Conservation (phyloP, 1,140 invertebrate genomes). For the Cephus cinctus region DNA sequence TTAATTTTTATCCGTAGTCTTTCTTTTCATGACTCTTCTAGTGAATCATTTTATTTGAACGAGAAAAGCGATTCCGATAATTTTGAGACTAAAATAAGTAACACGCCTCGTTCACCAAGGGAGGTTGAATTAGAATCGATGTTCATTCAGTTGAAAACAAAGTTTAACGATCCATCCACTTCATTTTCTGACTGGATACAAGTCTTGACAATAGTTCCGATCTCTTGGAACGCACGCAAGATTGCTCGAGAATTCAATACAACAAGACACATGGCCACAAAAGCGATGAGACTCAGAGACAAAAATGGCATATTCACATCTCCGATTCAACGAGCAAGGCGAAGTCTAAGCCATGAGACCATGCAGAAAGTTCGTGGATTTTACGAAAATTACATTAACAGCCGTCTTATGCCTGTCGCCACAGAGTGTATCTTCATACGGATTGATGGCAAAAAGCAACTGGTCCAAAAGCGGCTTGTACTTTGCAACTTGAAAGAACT, state of each 20-base stretch:
- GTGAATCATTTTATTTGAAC: background rate
- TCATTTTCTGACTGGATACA: conserved; percentile 4
- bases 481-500: conserved; percentile 13
- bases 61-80: background rate
- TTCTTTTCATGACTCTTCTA: background rate
- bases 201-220: conserved; percentile 4
- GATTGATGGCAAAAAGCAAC: conserved; percentile 8
- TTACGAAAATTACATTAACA: conserved; percentile 9
- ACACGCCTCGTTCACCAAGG: background rate
- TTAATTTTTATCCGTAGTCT: no score
- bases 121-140: conserved; percentile 8
- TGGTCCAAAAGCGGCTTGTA: conserved; percentile 20
- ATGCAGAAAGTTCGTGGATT: background rate
- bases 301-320: conserved; percentile 9
- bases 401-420: conserved; percentile 9
- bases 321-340: background rate
- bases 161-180: conserved; percentile 7
- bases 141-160: conserved; percentile 9
- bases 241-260: conserved; percentile 3
- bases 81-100: background rate
- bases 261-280: conserved; percentile 9
- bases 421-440: conserved; percentile 13
- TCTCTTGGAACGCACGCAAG: conserved; percentile 5
- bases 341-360: background rate
- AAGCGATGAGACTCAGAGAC: conserved; percentile 1